Evolutionary conservation across 1,140 invertebrate genomes (phyloP).

Genomic region (Leucophenga varia): DNA sequence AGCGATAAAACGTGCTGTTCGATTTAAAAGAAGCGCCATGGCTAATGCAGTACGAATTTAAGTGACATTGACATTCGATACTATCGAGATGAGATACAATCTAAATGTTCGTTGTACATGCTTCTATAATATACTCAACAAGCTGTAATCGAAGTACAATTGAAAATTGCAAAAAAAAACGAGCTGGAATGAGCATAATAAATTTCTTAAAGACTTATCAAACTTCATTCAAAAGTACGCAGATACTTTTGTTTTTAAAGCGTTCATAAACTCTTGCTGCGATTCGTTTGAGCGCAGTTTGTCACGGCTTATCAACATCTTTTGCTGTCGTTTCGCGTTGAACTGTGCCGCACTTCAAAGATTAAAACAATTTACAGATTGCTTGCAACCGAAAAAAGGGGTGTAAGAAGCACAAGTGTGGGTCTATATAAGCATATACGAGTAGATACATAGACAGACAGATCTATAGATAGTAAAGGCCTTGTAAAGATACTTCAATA

Average conservation of each 20-base stretch:
- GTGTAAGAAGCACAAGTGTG: too few species aligned
- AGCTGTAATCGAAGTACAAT: conserved; percentile 42
- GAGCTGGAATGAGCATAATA: conserved; percentile 12
- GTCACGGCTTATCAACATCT: conserved; percentile 51
- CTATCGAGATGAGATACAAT: conserved; percentile 35
- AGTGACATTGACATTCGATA: conserved; percentile 51
- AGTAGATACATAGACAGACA: too few species aligned
- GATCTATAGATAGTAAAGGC: too few species aligned
- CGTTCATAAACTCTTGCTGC: conserved; percentile 15
- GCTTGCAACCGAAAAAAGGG: background rate
- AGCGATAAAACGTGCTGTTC: too few species aligned
- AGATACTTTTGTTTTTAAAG: conserved; percentile 20
- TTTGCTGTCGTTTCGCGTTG: conserved; percentile 1
- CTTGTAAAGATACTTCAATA: conserved; percentile 29
- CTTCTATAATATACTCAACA: too few species aligned
- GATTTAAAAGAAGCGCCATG: too few species aligned
- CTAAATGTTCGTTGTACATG: too few species aligned
- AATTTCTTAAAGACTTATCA: background rate
- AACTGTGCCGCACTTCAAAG: conserved; percentile 25
- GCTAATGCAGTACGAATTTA: conserved; percentile 8
- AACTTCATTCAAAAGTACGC: background rate
- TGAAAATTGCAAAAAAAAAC: conserved; percentile 37
- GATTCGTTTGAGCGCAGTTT: conserved; percentile 38
- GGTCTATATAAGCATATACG: too few species aligned
- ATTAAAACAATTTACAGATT: conserved; percentile 54